These are phyloP conservation scores for Zaprionus ghesquierei DNA, from an alignment of 1,140 invertebrate species.

Conservation along the genomic window DNA sequence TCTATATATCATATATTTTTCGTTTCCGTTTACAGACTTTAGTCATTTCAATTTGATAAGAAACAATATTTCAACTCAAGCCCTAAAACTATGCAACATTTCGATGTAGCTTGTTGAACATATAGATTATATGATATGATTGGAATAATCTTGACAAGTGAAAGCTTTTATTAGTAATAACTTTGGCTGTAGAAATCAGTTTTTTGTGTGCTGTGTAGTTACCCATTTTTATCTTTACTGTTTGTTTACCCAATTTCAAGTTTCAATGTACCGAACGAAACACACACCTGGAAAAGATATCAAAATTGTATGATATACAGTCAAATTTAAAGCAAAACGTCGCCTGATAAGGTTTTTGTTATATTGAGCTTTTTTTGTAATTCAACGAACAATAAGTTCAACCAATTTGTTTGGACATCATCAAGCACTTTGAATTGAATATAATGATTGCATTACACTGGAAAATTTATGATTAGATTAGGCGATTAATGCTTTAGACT, in stretches of 20 bases:
- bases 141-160: neutral
- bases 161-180: neutral
- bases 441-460: neutral
- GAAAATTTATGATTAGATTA: neutral
- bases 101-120: neutral
- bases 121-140: neutral
- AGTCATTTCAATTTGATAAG: no score
- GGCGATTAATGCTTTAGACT: neutral
- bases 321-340: neutral
- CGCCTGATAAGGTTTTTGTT: neutral
- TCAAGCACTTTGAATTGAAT: neutral
- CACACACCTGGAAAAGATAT: neutral
- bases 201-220: neutral
- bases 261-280: neutral
- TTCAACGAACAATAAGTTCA: neutral
- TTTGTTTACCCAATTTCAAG: neutral
- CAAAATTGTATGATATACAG: neutral
- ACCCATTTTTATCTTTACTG: neutral
- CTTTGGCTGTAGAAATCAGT: neutral
- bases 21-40: no score
- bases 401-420: no score
- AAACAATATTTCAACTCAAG: neutral
- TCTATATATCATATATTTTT: no score
- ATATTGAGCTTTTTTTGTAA: neutral
- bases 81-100: neutral